Evolutionary conservation across 2,113 vertebrate species (phyloP), one percentile per base, ranked within the genome.

Genomic region (Eubucco bourcierii): DNA sequence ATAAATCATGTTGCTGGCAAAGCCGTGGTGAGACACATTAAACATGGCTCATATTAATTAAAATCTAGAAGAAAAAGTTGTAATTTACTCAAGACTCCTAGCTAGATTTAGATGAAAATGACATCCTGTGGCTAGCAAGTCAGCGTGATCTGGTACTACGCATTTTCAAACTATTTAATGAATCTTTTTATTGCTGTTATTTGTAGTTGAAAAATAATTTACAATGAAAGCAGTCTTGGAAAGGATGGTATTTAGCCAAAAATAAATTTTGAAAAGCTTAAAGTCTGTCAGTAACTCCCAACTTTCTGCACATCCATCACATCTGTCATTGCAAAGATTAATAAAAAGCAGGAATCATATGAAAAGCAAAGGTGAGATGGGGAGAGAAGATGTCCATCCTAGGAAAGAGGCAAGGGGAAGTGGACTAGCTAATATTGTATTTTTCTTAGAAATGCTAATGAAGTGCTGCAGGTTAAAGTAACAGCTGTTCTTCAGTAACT

Each of bases 51-150:
- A 15, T 50, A 64, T 63, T 87, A 95, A 87, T 93, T 89, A 83
- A 86, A 86, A 86, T 21, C 80, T 10, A 75, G 23, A 63, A 75
- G 25, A 58, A 75, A 74, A 63, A 58, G 6, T 16, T 41, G 20
- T 75, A n/a, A 73, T 87, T 91, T 83, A 84, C 50, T 93, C 60
- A 87, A 77, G 70, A 76, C 82, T 90, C 50, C 74, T 68, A 77
- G 47, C 74, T 60, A 83, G 74, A 53, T 87, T 72, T 65, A 91
- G 60, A 83, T 77, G 20, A 84, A 90, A 86, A 87, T 65, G n/a
- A 84, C 64, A 89, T 67, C 56, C 77, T 80, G 59, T 39, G 61
- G 12, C 37, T 34, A 80, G 39, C 37, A 41, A 78, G 55, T n/a
- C 74, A 90, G 67, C 60, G 41, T 20, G 90, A 85, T 44, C 12